phyloP scores from a whole-genome alignment of 2,113 vertebrate genomes.

The Thinocorus orbignyianus region DNA sequence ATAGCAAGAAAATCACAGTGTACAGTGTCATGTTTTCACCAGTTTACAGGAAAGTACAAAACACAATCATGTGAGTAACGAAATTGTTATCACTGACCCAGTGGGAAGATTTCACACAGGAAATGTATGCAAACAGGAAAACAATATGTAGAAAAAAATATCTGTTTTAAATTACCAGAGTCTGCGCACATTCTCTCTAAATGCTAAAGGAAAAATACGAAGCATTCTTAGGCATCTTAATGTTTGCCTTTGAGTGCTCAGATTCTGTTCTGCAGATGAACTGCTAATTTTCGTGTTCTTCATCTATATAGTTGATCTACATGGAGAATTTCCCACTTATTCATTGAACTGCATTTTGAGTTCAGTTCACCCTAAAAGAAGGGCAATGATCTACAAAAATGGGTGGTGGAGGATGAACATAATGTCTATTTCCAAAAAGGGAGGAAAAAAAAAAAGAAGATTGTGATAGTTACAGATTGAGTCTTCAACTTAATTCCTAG shows the following conservation, averaged over 20 bases:
- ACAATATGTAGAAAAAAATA: not conserved
- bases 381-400: not conserved
- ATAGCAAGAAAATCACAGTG: not conserved
- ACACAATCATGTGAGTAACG: not conserved
- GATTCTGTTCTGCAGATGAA: not conserved
- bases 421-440: not conserved
- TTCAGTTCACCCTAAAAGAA: not conserved
- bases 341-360: not conserved
- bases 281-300: not conserved
- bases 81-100: not conserved
- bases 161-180: not conserved
- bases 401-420: not conserved
- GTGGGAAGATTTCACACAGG: not conserved
- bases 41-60: not conserved
- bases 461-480: not conserved
- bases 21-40: not conserved
- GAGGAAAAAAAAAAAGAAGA: not conserved
- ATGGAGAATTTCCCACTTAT: not conserved
- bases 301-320: not conserved
- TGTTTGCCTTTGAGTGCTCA: not conserved
- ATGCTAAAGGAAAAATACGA: not conserved
- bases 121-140: not conserved
- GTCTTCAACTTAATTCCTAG: not conserved
- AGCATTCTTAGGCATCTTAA: not conserved
- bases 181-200: not conserved